Base-by-base conservation (phyloP, 2,888 invertebrate genomes). In the Aporophyla nigra region DNA sequence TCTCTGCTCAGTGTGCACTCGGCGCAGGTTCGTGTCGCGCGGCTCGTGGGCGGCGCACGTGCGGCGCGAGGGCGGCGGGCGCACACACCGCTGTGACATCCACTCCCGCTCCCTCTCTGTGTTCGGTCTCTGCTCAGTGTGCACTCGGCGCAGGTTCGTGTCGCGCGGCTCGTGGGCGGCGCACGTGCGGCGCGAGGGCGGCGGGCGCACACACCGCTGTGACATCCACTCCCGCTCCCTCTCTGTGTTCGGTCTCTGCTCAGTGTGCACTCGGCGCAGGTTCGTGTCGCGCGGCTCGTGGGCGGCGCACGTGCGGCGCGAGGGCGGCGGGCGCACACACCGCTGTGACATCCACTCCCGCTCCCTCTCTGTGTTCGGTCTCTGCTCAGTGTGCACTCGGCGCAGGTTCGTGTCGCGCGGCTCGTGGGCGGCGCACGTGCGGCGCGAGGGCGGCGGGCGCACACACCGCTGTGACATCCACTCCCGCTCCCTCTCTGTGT, bases 1-100 rank as follows among this genome's bases (percentile, higher is more conserved):
- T 51, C 51, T 51, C 51, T 51, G 51, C 51, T 19, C 19, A 97
- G 43, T 43, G 43, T 43, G 43, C 43, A 43, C 43, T 43, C 97
- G 87, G 97, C 97, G 87, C 98, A 98, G 56, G 12, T 46, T 21
- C 91, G 97, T 97, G 85, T 95, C 98, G 85, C 95, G 98, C 89
- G 51, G 95, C 97, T 82, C 97, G 97, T 49, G 98, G 0, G 75
- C 78, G 73, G 86, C 90, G 12, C 51, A 51, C 51, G 51, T 51
- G 51, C 51, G 51, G 51, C 51, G 51, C 51, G 51, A 51, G 51
- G 51, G 51, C 51, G 51, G 51, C 51, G 51, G 51, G 16, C 51
- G 43, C 43, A 43, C 43, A 43, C 43, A 43, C 43, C 43, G 43
- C 43, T 43, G 43, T 43, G 43, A 43, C 43, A 43, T 9, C 43